Conservation (phyloP, 2,888 invertebrate genomes). For the Lordiphosa fenestrarum region DNA sequence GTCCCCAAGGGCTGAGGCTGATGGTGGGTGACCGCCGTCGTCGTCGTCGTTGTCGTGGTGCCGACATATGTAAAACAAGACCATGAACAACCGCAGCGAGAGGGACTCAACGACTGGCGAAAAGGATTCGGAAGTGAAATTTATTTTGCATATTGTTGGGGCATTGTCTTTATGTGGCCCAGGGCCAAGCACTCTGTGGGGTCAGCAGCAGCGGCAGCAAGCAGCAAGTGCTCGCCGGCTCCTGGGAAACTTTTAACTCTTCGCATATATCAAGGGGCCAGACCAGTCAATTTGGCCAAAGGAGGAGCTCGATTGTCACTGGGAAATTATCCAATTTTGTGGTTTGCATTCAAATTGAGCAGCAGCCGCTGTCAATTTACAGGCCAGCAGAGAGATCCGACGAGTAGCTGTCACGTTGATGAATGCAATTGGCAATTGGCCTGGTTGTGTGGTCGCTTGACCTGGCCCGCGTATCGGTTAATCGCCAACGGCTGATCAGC, state of each 20-base stretch:
- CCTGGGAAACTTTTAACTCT: slow-evolving; percentile 75
- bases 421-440: slow-evolving; percentile 54
- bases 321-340: slow-evolving; percentile 80
- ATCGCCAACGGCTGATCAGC: slow-evolving; percentile 55
- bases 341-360: slow-evolving; percentile 78
- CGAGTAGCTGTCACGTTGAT: slow-evolving; percentile 73
- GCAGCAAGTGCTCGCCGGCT: slow-evolving; percentile 55
- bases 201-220: slow-evolving; percentile 43
- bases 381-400: slow-evolving; percentile 32
- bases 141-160: slow-evolving; percentile 72
- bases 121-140: slow-evolving; percentile 77
- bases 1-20: slow-evolving; percentile 26
- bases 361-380: slow-evolving; percentile 76
- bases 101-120: slow-evolving; percentile 23
- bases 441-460: slow-evolving; percentile 34
- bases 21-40: slow-evolving; percentile 37
- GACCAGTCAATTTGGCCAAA: slow-evolving; percentile 18
- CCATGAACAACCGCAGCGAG: slow-evolving; percentile 60
- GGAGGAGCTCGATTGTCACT: slow-evolving; percentile 73
- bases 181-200: slow-evolving; percentile 23
- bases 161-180: slow-evolving; percentile 46
- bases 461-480: slow-evolving; percentile 22
- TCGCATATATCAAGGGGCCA: slow-evolving; percentile 77
- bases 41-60: slow-evolving; percentile 40
- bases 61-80: slow-evolving; percentile 80